Base-by-base conservation (phyloP, 1,140 invertebrate species). In the Musca domestica region DNA sequence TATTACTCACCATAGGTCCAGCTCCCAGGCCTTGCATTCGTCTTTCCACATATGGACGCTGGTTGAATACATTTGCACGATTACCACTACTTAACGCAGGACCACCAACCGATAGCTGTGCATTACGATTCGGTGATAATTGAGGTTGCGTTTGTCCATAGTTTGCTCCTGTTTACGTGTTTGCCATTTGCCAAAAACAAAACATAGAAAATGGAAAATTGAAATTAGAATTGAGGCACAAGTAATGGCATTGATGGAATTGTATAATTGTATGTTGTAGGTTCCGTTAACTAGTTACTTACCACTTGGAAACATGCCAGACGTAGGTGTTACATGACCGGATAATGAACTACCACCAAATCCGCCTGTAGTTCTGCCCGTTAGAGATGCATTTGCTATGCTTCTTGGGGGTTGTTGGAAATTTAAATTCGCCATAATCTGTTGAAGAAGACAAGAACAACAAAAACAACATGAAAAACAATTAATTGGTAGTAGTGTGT, bases 401-500 rank as follows among this genome's bases (percentile, higher is more conserved):
- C 87, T 90, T 86, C 88, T 87, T 84, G 88, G 88, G 73, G 89
- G 89, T 84, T 91, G 89, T 83, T 91, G 90, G 83, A 91, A 91
- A 85, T 91, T 91, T 87, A 91, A 86, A 86, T 91, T 91, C 86
- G 90, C 90, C 90, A 91, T 91, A 88, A 74, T 78, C 78, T 80
- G n/a, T 64, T 41, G 10, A 65, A 14, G 63, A 69, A 30, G 69
- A 15, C 64, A 47, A 49, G 6, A 19, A 0, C n/a, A 70, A 63
- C 48, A 51, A 12, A 61, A 61, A 27, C 54, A 58, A 30, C n/a
- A 30, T 30, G 3, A 54, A 14, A 25, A 23, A 58, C 54, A 41
- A 41, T 61, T 61, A 58, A 58, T 58, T 58, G 25, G 23, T 14
- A 41, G 27, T 58, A 58, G 4, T 7, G 12, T 41, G 12, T 30